Evolutionary conservation across 2,888 invertebrate species (phyloP).

Genomic region (Epistrophella euchroma): DNA sequence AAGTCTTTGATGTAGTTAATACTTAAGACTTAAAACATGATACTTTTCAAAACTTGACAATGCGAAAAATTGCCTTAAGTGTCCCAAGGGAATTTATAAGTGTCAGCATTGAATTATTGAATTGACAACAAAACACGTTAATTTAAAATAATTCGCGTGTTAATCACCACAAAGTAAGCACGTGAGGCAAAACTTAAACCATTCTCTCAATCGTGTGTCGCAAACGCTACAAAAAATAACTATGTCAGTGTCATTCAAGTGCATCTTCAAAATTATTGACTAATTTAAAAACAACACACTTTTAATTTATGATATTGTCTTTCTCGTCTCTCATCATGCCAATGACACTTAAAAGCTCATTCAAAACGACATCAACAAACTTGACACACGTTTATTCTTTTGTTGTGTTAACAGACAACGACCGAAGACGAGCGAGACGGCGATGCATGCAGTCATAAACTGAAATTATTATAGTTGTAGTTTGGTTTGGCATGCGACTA

Average conservation of each 20-base stretch:
- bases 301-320: slow-evolving; percentile 19
- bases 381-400: slow-evolving; percentile 49
- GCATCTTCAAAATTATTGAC: slow-evolving; percentile 46
- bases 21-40: too few relatives aligned
- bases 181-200: not conserved
- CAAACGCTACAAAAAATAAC: slow-evolving; percentile 42
- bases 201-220: slow-evolving; percentile 15
- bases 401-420: not conserved
- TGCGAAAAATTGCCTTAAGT: too few relatives aligned
- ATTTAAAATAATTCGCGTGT: slow-evolving; percentile 1
- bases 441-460: slow-evolving; percentile 41
- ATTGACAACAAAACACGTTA: not conserved
- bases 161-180: not conserved
- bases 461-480: slow-evolving; percentile 24
- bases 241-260: slow-evolving; percentile 61
- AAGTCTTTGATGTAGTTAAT: too few relatives aligned
- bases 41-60: too few relatives aligned
- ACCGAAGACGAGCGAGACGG: not conserved
- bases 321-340: slow-evolving; percentile 36
- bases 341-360: slow-evolving; percentile 40
- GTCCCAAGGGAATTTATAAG: too few relatives aligned
- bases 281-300: slow-evolving; percentile 32
- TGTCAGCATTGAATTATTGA: not conserved
- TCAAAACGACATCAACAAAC: slow-evolving; percentile 43
- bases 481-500: slow-evolving; percentile 20